Percentiles rank a stretch among this genome's conserved stretches.
phyloP scores from a whole-genome alignment of 2,113 vertebrate species.

The Zosterops japonicus region DNA sequence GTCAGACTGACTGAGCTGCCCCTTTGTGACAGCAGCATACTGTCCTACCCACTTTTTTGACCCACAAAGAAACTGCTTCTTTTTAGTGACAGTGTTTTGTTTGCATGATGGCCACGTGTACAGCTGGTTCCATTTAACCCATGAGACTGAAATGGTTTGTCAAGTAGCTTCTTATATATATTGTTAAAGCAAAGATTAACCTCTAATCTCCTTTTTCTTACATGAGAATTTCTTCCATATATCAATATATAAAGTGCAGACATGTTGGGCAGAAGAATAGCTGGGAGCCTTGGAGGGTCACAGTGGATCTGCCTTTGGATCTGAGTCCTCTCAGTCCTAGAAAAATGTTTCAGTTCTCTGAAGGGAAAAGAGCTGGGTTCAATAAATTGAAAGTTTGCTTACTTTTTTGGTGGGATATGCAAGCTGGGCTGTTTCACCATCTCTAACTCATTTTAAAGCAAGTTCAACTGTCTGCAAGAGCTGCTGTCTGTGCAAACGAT shows the following conservation, averaged over 20 bases:
- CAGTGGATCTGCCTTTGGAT: not conserved
- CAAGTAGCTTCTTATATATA: not conserved
- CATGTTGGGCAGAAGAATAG: not conserved
- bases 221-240: not conserved
- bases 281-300: not conserved
- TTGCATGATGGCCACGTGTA: not conserved
- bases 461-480: not conserved
- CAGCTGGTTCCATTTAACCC: constrained; percentile 12
- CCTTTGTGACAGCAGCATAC: not conserved
- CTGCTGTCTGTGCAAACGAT: not conserved
- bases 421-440: not conserved
- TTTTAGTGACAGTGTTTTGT: not conserved
- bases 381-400: not conserved
- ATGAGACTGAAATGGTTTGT: not conserved
- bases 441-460: not conserved
- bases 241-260: not conserved
- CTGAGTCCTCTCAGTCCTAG: not conserved
- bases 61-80: not conserved
- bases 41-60: not conserved
- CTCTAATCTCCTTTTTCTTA: not conserved
- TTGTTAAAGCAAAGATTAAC: not conserved
- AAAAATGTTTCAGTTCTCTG: not conserved
- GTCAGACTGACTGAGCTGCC: not conserved
- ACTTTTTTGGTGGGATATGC: not conserved
- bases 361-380: not conserved